Conservation (phyloP, 2,888 invertebrate species). For the Campoplex capitator region DNA sequence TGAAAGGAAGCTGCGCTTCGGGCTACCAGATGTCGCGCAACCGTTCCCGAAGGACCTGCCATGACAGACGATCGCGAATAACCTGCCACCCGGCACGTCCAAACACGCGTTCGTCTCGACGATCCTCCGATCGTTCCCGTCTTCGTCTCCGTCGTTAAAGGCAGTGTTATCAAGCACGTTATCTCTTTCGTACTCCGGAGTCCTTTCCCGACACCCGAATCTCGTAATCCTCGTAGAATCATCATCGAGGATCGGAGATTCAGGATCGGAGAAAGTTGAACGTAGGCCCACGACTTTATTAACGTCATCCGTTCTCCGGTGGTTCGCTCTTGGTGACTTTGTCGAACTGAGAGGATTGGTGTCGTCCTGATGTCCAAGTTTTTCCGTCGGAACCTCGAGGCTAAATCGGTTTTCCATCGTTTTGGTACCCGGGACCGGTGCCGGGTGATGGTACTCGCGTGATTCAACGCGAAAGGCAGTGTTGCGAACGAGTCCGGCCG, state of each 20-base stretch:
- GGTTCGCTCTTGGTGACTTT: neutral
- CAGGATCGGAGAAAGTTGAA: neutral
- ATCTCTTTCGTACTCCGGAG: constrained; percentile 80
- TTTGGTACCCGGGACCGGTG: constrained; percentile 85
- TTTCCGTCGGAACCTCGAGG: constrained; percentile 46
- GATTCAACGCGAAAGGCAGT: constrained; percentile 69
- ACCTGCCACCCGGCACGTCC: constrained; percentile 61
- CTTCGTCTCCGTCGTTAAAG: constrained; percentile 71
- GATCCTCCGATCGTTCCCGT: constrained; percentile 34
- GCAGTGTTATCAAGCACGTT: constrained; percentile 79
- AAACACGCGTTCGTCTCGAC: constrained; percentile 60
- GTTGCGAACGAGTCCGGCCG: constrained; percentile 59
- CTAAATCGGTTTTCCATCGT: constrained; percentile 74
- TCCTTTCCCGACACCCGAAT: neutral
- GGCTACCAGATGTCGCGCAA: neutral
- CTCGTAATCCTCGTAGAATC: too few relatives aligned
- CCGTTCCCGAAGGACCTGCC: neutral
- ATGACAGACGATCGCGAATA: neutral
- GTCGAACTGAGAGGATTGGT: neutral
- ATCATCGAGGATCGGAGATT: too few relatives aligned
- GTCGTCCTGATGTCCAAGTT: constrained; percentile 13
- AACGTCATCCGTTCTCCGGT: neutral
- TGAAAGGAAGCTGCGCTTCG: constrained; percentile 3
- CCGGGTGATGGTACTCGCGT: constrained; percentile 67
- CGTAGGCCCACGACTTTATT: neutral